phyloP scores from a whole-genome alignment of 2,888 invertebrate species.

The Parnassius glacialis region DNA sequence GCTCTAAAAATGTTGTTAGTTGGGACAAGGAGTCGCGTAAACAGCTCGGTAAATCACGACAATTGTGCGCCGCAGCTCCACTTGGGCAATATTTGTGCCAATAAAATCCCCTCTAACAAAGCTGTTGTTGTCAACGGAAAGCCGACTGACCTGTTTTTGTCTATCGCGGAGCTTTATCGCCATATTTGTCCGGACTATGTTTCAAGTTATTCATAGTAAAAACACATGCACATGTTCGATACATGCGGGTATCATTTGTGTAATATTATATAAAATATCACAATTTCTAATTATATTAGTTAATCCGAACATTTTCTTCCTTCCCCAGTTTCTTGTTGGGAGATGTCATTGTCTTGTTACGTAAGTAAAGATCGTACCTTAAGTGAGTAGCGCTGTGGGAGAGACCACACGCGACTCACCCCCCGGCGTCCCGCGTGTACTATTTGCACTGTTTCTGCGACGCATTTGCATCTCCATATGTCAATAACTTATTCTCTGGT shows the following conservation, averaged over 20 bases:
- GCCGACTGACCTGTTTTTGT: conserved; percentile 70
- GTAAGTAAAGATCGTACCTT: conserved; percentile 38
- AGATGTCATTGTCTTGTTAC: conserved; percentile 42
- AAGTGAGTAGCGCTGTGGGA: conserved; percentile 37
- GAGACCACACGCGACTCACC: conserved; percentile 33
- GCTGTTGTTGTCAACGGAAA: conserved; percentile 75
- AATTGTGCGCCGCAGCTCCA: conserved; percentile 64
- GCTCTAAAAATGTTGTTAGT: conserved; percentile 67
- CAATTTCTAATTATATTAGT: too few species aligned
- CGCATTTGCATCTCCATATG: conserved; percentile 53
- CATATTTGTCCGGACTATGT: conserved; percentile 43
- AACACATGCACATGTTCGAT: conserved; percentile 1
- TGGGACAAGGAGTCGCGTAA: conserved; percentile 65
- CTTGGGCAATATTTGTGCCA: conserved; percentile 78
- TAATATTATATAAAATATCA: too few species aligned
- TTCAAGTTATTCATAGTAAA: conserved; percentile 28
- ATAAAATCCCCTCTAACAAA: conserved; percentile 76
- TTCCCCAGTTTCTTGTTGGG: conserved; percentile 24
- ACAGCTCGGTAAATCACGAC: conserved; percentile 76
- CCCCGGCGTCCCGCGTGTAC: conserved; percentile 45
- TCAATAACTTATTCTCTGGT: conserved; percentile 48
- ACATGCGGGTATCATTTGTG: too few species aligned
- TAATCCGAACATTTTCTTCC: conserved; percentile 8
- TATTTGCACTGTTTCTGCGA: conserved; percentile 43
- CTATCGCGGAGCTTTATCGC: conserved; percentile 54